These are phyloP conservation scores for Uria lomvia DNA, from an alignment of 2,113 vertebrate species.

Conservation along the genomic window DNA sequence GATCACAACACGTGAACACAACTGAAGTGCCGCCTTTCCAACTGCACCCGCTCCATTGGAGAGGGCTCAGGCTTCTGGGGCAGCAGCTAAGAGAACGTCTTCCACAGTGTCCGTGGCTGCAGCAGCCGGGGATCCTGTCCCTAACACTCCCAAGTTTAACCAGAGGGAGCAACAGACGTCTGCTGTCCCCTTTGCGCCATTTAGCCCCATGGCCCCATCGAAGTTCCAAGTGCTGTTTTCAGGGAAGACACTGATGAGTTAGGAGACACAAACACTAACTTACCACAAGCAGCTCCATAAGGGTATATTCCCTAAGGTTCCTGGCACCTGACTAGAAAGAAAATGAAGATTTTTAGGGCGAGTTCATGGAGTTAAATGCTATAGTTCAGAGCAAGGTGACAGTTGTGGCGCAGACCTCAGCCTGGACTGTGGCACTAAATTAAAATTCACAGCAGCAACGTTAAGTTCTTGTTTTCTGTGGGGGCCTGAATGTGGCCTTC, in stretches of 20 bases:
- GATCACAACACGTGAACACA: fast-evolving
- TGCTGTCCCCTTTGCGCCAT: not conserved
- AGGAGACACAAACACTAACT: conserved; percentile 43
- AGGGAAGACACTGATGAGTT: not conserved
- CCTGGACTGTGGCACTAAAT: not conserved
- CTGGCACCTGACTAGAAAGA: conserved; percentile 87
- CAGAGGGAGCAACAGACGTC: fast-evolving
- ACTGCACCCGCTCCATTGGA: not conserved
- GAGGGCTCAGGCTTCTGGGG: not conserved
- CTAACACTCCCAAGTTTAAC: not conserved
- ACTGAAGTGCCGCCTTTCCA: not conserved
- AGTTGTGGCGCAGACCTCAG: not conserved
- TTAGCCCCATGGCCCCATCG: not conserved
- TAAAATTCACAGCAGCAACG: not conserved
- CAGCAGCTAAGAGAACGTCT: not conserved
- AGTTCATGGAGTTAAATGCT: not conserved
- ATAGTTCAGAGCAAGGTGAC: not conserved
- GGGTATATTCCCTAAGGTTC: conserved; percentile 86
- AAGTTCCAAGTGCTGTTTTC: not conserved
- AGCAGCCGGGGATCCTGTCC: not conserved
- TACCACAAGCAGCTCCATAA: conserved; percentile 98
- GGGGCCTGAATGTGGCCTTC: not conserved
- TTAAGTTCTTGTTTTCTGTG: not conserved
- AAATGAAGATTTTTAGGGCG: not conserved
- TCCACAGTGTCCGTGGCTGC: not conserved